Conservation (phyloP, 2,797 vertebrate genomes). For the Muscicapa striata region DNA sequence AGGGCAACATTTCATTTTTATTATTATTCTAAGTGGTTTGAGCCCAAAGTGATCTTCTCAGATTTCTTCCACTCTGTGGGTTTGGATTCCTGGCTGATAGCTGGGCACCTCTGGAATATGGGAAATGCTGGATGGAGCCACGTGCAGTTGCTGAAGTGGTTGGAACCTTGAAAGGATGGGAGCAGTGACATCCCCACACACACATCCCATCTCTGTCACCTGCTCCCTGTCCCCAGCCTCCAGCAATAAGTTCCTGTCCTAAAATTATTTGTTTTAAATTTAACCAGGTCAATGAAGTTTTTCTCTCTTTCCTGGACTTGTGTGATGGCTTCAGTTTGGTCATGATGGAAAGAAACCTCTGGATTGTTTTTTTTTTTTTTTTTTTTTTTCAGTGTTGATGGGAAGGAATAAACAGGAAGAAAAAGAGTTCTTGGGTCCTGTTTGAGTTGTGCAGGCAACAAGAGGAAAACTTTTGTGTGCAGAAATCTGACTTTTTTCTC, state of each 20-base stretch:
- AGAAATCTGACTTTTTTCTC: no score
- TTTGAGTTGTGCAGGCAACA: no score
- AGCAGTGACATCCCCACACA: neutral
- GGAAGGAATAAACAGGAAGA: neutral
- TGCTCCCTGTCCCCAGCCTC: neutral
- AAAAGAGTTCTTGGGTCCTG: neutral
- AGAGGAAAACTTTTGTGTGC: no score
- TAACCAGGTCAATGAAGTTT: neutral
- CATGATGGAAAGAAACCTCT: neutral
- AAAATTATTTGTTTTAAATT: neutral
- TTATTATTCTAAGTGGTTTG: neutral
- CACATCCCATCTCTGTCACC: neutral
- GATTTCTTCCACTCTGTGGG: neutral
- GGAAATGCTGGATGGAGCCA: neutral
- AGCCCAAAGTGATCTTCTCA: neutral
- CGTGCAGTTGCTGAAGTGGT: neutral
- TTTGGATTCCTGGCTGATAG: neutral
- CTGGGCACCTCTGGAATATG: neutral
- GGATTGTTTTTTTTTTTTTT: no score
- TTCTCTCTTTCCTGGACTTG: neutral
- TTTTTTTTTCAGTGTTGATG: no score
- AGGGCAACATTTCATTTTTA: neutral
- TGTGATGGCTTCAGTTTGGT: neutral
- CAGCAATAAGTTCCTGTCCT: neutral
- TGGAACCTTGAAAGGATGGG: neutral